Evolutionary conservation across 2,113 vertebrate genomes (phyloP), one percentile per base, ranked within the genome.

Genomic region (Brevimyrus niger): DNA sequence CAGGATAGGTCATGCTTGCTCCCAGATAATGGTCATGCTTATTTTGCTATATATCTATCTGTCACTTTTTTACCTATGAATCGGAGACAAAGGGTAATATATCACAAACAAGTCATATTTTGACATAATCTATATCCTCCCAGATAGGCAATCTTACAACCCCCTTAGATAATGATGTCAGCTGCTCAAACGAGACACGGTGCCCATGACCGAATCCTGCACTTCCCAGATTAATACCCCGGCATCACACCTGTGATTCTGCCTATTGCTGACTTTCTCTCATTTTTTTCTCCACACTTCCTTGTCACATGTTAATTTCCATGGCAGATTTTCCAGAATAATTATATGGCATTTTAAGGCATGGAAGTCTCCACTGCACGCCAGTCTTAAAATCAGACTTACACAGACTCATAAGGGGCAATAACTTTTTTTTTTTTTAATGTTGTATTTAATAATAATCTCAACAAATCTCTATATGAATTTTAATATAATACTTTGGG

Each of bases 261-360:
- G 15, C 9, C 82, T 47, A 42, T 80, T 42, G 73, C 35, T 80
- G 73, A 31, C 61, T 82, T 44, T 21, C 76, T 50, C 44, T 44
- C 10, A 4, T 3, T 48, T 50, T 8, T 31, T 19, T 23, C 31
- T 1, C 85, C 50, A 38, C 50, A 19, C 44, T 53, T 53, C 50
- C 50, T 9, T 87, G 85, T 87, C n/a, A 38, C 48, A 53, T 86
- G 50, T 55, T 87, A 87, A 53, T 50, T 51, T 87, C 85, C 27
- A 31, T 21, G 27, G 50, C 17, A 27, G 31, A 55, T 87, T 87
- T 87, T 87, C 27, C 85, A 35, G 6, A 35, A 87, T 87, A 87
- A 38, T 87, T 55, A 38, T 53, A 21, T 31, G 50, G 23, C 50
- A 55, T 87, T 87, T 38, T 38, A 47, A 50, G 46, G 21, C 83